phyloP scores from a whole-genome alignment of 2,888 invertebrate species.

The Adelphocoris suturalis region DNA sequence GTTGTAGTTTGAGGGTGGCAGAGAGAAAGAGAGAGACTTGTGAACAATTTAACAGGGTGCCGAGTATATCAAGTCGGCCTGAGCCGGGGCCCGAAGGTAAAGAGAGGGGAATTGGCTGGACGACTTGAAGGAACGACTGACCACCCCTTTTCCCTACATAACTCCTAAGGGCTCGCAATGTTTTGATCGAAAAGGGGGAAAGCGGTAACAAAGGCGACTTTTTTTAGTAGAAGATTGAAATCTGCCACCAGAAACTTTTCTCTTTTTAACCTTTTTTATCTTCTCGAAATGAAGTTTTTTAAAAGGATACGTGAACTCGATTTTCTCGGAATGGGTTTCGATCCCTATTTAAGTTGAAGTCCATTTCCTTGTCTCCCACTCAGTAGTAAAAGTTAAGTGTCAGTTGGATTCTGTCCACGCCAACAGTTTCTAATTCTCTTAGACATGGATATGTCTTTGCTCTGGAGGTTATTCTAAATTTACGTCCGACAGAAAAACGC shows the following conservation, averaged over 20 bases:
- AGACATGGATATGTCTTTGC: too few species aligned
- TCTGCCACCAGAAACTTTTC: conserved; percentile 43
- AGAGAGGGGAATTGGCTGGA: conserved; percentile 52
- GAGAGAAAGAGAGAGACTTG: conserved; percentile 64
- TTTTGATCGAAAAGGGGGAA: conserved; percentile 65
- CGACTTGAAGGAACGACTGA: conserved; percentile 68
- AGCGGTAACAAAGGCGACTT: conserved; percentile 43
- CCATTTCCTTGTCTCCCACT: too few species aligned
- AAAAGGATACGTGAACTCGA: background rate
- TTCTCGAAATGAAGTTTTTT: conserved; percentile 3
- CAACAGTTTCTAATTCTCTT: too few species aligned
- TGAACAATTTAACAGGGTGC: conserved; percentile 72
- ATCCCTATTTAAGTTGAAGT: background rate
- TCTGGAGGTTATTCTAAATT: too few species aligned
- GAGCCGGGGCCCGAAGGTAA: conserved; percentile 16
- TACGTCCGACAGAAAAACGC: too few species aligned
- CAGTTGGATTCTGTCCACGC: too few species aligned
- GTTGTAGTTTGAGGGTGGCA: conserved; percentile 19
- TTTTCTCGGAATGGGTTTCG: background rate
- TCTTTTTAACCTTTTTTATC: background rate
- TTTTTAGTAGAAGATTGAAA: conserved; percentile 46
- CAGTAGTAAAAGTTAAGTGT: too few species aligned
- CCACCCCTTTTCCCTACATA: conserved; percentile 29
- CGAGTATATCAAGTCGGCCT: conserved; percentile 70
- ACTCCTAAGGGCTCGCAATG: conserved; percentile 54